Evolutionary conservation across 2,797 vertebrate species (phyloP).

Genomic region (Dicrostonyx torquatus): DNA sequence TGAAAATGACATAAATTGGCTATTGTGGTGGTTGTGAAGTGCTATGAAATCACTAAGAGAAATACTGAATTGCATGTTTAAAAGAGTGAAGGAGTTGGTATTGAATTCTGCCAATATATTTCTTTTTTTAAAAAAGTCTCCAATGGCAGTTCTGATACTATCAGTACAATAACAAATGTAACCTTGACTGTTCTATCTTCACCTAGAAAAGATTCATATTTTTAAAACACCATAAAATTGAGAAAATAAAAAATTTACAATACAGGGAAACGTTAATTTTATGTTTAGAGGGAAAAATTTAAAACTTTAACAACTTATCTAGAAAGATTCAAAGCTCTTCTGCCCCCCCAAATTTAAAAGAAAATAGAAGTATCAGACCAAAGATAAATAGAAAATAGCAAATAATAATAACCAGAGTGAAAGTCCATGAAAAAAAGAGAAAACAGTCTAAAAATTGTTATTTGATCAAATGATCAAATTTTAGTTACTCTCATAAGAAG

Average conservation of each 20-base stretch:
- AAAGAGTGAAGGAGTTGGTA: not conserved
- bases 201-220: not conserved
- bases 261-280: not conserved
- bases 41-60: not conserved
- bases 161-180: not conserved
- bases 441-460: not conserved
- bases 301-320: not conserved
- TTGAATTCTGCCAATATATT: not conserved
- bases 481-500: not conserved
- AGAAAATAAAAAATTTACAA: not conserved
- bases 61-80: not conserved
- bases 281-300: not conserved
- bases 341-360: not conserved
- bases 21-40: not conserved
- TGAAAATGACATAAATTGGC: not conserved
- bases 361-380: not conserved
- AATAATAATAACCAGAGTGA: not conserved
- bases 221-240: not conserved
- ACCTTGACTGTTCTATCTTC: not conserved
- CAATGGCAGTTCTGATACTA: not conserved
- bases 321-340: not conserved
- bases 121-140: not conserved
- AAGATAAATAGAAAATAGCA: not conserved
- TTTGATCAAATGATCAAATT: not conserved
- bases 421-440: not conserved